Evolutionary conservation across 2,113 vertebrate species (phyloP), one percentile per base, ranked within the genome.

Genomic region (Ovis canadensis): DNA sequence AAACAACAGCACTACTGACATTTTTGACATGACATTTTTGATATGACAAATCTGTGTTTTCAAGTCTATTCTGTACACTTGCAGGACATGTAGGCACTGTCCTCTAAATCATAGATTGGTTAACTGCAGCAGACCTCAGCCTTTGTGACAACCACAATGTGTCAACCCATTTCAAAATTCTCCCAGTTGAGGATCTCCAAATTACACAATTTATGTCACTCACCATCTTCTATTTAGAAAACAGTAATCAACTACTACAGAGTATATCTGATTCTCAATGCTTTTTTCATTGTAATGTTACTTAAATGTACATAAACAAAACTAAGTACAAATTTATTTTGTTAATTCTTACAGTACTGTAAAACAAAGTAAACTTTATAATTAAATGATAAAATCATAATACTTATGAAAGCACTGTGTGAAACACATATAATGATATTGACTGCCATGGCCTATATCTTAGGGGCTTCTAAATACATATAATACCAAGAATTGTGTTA

Each of bases 171-270:
- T 88, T 91, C 43, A 25, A 50, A 48, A 78, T 54, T n/a, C 40
- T 48, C 10, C 6, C 8, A 50, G 29, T 78, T 78, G 21, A 23
- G 15, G 31, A 64, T 3, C 10, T 19, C n/a, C 89, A 11, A 33
- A 3, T 48, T 94, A 89, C 9, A 91, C 12, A 9, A 54, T 82
- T 55, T 36, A 64, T 8, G 64, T 62, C 23, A 4, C 83, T 78
- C 40, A 54, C 19, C 55, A 88, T 54, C 54, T 92, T 83, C 29
- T 88, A 14, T 59, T 96, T 86, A 87, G 40, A 90, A 96, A 71
- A 64, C 7, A 31, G 2, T 88, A 67, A 74, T 29, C 19, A 60
- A 29, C 74, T 96, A 81, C 16, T 91, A 87, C 52, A 59, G 29
- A 55, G 21, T 33, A 33, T 10, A 60, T 81, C 43, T 48, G 40